These are phyloP conservation scores for Drosophila pseudotakahashii DNA, from an alignment of 2,888 invertebrate genomes.

Conservation along the genomic window DNA sequence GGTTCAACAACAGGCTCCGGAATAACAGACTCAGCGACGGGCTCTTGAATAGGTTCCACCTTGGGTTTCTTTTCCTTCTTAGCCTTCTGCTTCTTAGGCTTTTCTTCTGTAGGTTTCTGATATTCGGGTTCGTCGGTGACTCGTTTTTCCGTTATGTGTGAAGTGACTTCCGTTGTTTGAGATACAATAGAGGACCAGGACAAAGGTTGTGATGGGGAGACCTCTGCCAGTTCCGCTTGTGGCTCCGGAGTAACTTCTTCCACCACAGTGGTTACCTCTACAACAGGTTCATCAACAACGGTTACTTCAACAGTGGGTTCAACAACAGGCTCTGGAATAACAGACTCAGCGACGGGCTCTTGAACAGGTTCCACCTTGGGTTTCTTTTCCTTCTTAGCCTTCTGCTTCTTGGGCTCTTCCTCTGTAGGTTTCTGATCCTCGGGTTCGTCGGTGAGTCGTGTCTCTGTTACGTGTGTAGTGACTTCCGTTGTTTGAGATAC, in stretches of 20 bases:
- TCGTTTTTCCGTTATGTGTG: not conserved
- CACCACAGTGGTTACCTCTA: not conserved
- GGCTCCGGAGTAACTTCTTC: not conserved
- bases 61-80: slow-evolving; percentile 45
- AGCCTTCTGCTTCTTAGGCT: slow-evolving; percentile 33
- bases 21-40: not conserved
- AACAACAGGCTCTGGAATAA: not conserved
- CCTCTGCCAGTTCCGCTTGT: not conserved
- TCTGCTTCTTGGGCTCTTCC: slow-evolving; percentile 39
- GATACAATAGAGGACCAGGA: slow-evolving; percentile 56
- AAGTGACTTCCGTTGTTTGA: slow-evolving; percentile 14
- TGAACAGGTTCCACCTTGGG: not conserved
- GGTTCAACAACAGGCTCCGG: slow-evolving; percentile 1
- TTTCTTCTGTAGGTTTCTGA: not conserved
- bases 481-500: slow-evolving; percentile 30
- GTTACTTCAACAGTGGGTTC: not conserved
- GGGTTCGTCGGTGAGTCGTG: not conserved
- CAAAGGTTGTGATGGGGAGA: slow-evolving; percentile 3
- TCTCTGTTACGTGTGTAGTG: too few species aligned
- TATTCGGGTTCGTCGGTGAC: not conserved
- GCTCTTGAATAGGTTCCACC: slow-evolving; percentile 8
- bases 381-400: slow-evolving; percentile 34
- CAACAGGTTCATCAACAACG: not conserved
- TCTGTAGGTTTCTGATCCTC: not conserved
- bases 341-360: not conserved